Evolutionary conservation across 23 tunicate species (phyloP).

Genomic region (Halocynthia aurantium): DNA sequence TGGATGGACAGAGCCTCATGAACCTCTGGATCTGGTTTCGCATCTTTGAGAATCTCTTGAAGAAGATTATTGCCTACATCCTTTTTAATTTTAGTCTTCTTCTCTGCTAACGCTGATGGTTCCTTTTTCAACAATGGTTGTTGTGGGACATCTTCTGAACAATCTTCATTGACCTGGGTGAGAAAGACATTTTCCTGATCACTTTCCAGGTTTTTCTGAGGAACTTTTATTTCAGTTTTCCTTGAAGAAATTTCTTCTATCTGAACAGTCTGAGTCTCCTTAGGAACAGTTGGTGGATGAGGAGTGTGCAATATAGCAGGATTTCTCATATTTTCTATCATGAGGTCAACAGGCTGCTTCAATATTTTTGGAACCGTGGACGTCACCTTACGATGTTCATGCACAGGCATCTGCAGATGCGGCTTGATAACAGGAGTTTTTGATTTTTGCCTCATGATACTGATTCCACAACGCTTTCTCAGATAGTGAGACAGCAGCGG

Average conservation of each 20-base stretch:
- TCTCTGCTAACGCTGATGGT: not conserved
- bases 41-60: slow-evolving; percentile 54
- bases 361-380: slow-evolving; percentile 74
- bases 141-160: not conserved
- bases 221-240: not conserved
- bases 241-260: not conserved
- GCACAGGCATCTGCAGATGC: slow-evolving; percentile 42
- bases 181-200: slow-evolving; percentile 65
- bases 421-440: slow-evolving; percentile 51
- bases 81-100: not conserved
- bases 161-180: slow-evolving; percentile 52
- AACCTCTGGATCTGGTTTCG: slow-evolving; percentile 32
- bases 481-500: slow-evolving; percentile 73
- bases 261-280: not conserved
- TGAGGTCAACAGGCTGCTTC: slow-evolving; percentile 85
- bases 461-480: slow-evolving; percentile 54
- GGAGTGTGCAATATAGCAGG: slow-evolving; percentile 23
- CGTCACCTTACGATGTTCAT: slow-evolving; percentile 47
- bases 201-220: not conserved
- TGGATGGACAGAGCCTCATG: slow-evolving; percentile 53
- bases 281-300: slow-evolving; percentile 14
- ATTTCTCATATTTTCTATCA: slow-evolving; percentile 49
- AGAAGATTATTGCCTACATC: slow-evolving; percentile 3
- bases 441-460: slow-evolving; percentile 50
- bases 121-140: too few species aligned